phyloP scores from a whole-genome alignment of 2,797 vertebrate species.

The Morelia viridis region DNA sequence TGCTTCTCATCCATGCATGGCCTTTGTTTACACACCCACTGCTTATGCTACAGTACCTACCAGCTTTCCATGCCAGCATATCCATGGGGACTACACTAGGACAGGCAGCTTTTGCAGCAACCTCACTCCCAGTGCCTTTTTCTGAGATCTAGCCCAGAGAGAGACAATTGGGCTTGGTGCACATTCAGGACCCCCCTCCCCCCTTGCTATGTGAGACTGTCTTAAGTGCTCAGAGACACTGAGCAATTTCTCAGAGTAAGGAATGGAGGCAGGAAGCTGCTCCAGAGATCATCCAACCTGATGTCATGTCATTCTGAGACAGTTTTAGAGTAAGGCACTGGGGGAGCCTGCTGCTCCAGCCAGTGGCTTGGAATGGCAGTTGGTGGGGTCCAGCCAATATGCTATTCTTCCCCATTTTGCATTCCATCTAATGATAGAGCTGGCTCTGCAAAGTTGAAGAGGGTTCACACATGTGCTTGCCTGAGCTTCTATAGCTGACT shows the following conservation, averaged over 20 bases:
- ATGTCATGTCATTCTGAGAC: neutral
- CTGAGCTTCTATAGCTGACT: neutral
- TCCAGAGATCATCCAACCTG: neutral
- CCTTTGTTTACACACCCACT: neutral
- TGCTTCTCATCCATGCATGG: neutral
- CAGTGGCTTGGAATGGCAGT: neutral
- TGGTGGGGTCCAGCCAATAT: neutral
- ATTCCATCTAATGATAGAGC: neutral
- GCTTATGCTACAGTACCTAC: no score
- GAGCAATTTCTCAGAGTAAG: neutral
- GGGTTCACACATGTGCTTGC: neutral
- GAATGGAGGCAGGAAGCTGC: neutral
- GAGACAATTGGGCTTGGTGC: neutral
- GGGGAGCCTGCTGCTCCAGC: neutral
- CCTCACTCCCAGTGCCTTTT: neutral
- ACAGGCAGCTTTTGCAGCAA: neutral
- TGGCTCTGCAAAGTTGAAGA: neutral
- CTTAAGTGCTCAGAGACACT: neutral
- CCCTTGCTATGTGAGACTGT: neutral
- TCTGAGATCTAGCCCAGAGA: neutral
- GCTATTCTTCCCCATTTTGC: neutral
- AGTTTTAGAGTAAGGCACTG: neutral
- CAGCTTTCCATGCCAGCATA: neutral
- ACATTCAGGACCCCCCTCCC: neutral
- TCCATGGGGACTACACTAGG: neutral